These are phyloP conservation scores for Typhlomys cinereus DNA, from an alignment of 2,113 vertebrate species.

Conservation along the genomic window DNA sequence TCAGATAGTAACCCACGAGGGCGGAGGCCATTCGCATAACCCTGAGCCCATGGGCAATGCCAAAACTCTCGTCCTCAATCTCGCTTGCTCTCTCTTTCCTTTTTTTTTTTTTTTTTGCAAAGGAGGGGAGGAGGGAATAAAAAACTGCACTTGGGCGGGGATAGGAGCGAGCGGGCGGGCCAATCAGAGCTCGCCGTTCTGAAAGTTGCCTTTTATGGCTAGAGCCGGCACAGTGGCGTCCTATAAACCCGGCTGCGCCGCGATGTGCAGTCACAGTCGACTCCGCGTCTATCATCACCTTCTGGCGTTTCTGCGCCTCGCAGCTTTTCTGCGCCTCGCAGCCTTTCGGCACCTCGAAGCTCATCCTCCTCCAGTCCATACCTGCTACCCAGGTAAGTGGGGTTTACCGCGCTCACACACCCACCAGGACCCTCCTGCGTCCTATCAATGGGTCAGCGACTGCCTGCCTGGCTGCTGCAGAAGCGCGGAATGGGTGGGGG, in stretches of 20 bases:
- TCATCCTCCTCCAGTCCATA: slow-evolving; percentile 21
- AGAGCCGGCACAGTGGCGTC: slow-evolving; percentile 85
- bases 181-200: slow-evolving; percentile 91
- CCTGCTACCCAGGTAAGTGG: slow-evolving; percentile 75
- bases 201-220: slow-evolving; percentile 99
- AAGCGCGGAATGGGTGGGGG: too few relatives aligned
- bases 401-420: accelerated
- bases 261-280: slow-evolving; percentile 75
- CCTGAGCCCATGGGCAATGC: not conserved
- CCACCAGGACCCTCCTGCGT: too few relatives aligned
- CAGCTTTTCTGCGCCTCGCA: too few relatives aligned
- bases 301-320: too few relatives aligned
- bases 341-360: not conserved
- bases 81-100: slow-evolving; percentile 66
- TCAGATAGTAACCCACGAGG: too few relatives aligned
- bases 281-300: slow-evolving; percentile 89
- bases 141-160: slow-evolving; percentile 89
- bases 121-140: slow-evolving; percentile 76
- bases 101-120: too few relatives aligned
- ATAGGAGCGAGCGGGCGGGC: slow-evolving; percentile 87
- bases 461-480: not conserved
- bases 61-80: slow-evolving; percentile 75
- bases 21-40: not conserved
- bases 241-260: slow-evolving; percentile 87
- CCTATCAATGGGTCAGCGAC: too few relatives aligned